Evolutionary conservation across 1,140 invertebrate species (phyloP), one percentile per base, ranked within the genome.

Genomic region (Idris sp.): DNA sequence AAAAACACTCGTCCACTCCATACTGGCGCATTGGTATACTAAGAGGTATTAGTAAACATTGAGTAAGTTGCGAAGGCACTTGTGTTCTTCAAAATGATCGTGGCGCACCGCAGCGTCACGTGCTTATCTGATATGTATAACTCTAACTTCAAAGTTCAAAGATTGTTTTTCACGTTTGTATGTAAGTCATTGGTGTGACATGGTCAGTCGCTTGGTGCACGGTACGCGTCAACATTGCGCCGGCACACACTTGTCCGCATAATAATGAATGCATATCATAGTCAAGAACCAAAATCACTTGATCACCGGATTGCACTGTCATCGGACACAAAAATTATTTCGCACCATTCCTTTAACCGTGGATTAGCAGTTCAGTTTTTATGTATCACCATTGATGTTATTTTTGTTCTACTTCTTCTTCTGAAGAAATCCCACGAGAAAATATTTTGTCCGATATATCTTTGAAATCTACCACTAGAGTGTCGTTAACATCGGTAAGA

Each of bases 401-500:
- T 14, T 31, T 43, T 67, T 51, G 44, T 9, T 61, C 33, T 16
- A 28, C 35, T 41, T 54, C 46, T 41, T 54, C 54, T 9, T 3
- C 14, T 1, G 33, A n/a, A 22, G 18, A 35, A 67, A 43, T 74
- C 61, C 71, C 72, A 56, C 41, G 54, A 58, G 72, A 46, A 36
- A 36, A 28, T 51, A 53, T 62, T 74, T 54, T 36, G 35, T 36
- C 51, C 64, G 44, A 67, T 68, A 51, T 54, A 67, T 62, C 62
- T 74, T 43, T 43, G 38, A 36, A 51, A 59, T 64, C 36, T 73
- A 61, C 59, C 73, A 65, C 76, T 22, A 44, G 74, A 76, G 78
- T 74, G 69, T 79, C 78, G 78, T 79, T 79, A 72, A 64, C 59
- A 62, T 69, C 38, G 35, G 35, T 54, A 56, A 58, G 68, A 51